Conservation (phyloP, 2,797 vertebrate species). For the Orientallactaga sibirica region DNA sequence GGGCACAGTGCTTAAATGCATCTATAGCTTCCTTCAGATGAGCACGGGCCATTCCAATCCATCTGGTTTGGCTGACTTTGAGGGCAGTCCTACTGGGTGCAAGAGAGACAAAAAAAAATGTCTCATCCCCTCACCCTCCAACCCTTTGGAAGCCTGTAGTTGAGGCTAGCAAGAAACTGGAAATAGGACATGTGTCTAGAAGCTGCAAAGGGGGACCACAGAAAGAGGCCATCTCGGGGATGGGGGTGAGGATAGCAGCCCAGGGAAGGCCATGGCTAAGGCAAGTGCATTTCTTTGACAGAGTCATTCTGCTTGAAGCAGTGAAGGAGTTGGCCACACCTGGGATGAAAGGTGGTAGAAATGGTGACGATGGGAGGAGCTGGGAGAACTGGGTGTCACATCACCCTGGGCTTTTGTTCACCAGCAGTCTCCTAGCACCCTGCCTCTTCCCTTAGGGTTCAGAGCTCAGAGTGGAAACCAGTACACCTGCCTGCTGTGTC, state of each 20-base stretch:
- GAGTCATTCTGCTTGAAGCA: not conserved
- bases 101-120: not conserved
- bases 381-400: not conserved
- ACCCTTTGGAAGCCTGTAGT: not conserved
- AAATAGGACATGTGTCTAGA: not conserved
- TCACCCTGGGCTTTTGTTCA: not conserved
- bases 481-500: too few relatives aligned
- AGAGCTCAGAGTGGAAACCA: not conserved
- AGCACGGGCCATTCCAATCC: not conserved
- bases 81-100: not conserved
- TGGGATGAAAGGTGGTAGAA: not conserved
- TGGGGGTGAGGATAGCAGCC: not conserved
- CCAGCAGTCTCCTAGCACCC: not conserved
- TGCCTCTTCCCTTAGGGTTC: not conserved
- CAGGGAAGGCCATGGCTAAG: not conserved
- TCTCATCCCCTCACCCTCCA: too few relatives aligned
- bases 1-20: not conserved
- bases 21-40: not conserved
- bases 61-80: not conserved
- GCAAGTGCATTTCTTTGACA: not conserved
- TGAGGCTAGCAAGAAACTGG: not conserved
- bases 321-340: not conserved
- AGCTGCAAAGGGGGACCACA: not conserved
- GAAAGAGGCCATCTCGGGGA: not conserved
- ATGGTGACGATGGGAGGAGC: not conserved